A percentile compares a stretch with the other conserved stretches of the same genome.
Evolutionary conservation across 2,888 invertebrate species (phyloP).

Genomic region (Homarus gammarus): DNA sequence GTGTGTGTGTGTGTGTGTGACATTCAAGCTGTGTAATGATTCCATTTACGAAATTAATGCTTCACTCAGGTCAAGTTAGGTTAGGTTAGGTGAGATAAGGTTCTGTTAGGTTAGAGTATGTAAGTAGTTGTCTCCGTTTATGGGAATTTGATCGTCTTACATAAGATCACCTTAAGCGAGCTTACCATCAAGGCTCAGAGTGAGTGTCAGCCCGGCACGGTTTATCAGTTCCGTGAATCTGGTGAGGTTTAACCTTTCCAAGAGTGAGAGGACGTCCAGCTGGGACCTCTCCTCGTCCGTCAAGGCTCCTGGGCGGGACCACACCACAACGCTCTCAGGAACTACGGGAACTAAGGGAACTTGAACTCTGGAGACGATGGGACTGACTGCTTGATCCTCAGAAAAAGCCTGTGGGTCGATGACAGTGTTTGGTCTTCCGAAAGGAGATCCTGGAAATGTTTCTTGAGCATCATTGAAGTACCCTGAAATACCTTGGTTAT

Average conservation of each 20-base stretch:
- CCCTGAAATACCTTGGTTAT: not conserved
- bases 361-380: not conserved
- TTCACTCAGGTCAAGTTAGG: too few species aligned
- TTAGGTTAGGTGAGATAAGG: too few species aligned
- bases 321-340: slow-evolving; percentile 37
- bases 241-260: slow-evolving; percentile 61
- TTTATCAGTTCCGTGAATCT: slow-evolving; percentile 62
- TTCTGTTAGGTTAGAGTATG: too few species aligned
- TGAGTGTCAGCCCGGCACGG: slow-evolving; percentile 49
- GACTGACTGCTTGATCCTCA: not conserved
- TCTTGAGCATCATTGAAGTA: not conserved
- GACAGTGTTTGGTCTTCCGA: not conserved
- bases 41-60: too few species aligned
- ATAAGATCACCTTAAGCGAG: too few species aligned
- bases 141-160: too few species aligned
- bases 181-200: slow-evolving; percentile 57
- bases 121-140: too few species aligned
- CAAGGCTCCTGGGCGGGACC: slow-evolving; percentile 2
- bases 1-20: too few species aligned
- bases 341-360: slow-evolving; percentile 18
- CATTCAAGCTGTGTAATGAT: too few species aligned
- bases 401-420: too few species aligned
- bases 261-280: slow-evolving; percentile 51
- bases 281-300: slow-evolving; percentile 22
- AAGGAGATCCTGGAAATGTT: not conserved